A percentile compares a stretch with the other conserved stretches of the same genome.
Evolutionary conservation across 2,888 invertebrate genomes (phyloP).

Genomic region (Meteorus colon): DNA sequence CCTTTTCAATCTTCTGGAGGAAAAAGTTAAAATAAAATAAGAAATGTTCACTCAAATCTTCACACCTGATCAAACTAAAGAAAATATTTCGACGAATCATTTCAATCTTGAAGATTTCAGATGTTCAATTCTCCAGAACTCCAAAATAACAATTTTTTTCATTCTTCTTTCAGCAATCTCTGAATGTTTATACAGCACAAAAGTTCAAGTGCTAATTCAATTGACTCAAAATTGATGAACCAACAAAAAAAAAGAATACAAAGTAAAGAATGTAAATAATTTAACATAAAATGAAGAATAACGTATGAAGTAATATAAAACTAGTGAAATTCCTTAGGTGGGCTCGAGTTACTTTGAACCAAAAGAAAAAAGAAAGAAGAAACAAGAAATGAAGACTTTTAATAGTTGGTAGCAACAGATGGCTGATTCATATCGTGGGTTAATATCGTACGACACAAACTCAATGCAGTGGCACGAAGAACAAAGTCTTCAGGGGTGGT

Average conservation of each 20-base stretch:
- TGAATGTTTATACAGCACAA: no score
- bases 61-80: no score
- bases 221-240: no score
- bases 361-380: constrained; percentile 21
- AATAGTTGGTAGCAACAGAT: constrained; percentile 53
- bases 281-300: constrained; percentile 33
- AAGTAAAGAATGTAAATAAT: not conserved
- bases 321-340: constrained; percentile 47
- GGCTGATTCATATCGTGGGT: constrained; percentile 50
- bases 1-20: no score
- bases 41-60: no score
- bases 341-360: constrained; percentile 50
- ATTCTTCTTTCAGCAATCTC: no score
- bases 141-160: no score
- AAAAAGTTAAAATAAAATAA: no score
- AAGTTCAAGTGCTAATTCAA: no score
- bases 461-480: constrained; percentile 17
- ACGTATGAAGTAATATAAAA: constrained; percentile 46
- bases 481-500: constrained; percentile 31
- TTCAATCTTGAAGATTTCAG: no score
- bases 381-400: constrained; percentile 31
- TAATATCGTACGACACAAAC: not conserved
- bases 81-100: no score
- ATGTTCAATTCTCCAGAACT: no score
- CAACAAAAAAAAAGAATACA: constrained; percentile 15